Conservation (phyloP, 2,888 invertebrate genomes). For the Torymus aiolomorphi region DNA sequence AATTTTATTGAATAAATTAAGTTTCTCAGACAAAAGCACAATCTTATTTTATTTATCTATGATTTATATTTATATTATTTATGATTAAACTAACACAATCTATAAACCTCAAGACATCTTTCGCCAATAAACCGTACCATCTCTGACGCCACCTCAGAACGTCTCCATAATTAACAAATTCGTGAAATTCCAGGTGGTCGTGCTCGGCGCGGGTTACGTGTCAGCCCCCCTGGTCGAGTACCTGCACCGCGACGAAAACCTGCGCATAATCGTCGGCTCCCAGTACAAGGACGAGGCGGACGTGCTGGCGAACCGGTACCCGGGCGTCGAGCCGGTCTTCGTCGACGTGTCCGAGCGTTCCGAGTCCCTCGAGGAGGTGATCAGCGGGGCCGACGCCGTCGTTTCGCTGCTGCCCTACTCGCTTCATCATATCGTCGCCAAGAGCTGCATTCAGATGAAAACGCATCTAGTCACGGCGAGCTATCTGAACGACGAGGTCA, state of each 20-base stretch:
- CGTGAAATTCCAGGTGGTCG: slow-evolving; percentile 80
- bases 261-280: slow-evolving; percentile 91
- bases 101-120: too few relatives aligned
- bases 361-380: slow-evolving; percentile 83
- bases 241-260: slow-evolving; percentile 86
- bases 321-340: slow-evolving; percentile 87
- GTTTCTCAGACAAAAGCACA: too few relatives aligned
- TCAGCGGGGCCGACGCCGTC: slow-evolving; percentile 85
- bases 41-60: too few relatives aligned
- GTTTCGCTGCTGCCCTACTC: slow-evolving; percentile 94
- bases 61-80: too few relatives aligned
- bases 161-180: too few relatives aligned
- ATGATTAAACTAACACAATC: too few relatives aligned
- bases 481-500: slow-evolving; percentile 91
- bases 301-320: slow-evolving; percentile 85
- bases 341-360: slow-evolving; percentile 87
- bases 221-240: slow-evolving; percentile 97
- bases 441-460: slow-evolving; percentile 89
- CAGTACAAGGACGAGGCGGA: slow-evolving; percentile 93
- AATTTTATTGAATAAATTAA: too few relatives aligned
- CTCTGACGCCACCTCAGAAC: too few relatives aligned
- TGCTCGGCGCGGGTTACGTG: slow-evolving; percentile 97
- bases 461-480: slow-evolving; percentile 98
- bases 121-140: too few relatives aligned
- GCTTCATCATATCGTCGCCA: slow-evolving; percentile 91